Conservation (phyloP, 2,113 vertebrate genomes). For the Scomber colias region DNA sequence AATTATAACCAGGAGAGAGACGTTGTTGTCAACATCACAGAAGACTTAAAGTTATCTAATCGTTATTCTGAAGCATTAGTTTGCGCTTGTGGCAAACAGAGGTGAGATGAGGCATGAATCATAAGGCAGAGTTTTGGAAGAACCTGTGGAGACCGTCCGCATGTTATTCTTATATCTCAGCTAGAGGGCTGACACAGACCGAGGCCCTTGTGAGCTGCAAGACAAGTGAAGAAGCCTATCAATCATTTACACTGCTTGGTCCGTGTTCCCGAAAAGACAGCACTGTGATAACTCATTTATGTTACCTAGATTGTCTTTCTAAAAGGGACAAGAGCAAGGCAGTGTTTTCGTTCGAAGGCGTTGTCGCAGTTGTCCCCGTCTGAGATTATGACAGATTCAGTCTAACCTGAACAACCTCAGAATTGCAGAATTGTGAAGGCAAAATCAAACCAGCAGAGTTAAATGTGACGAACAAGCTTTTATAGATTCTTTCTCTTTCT, state of each 20-base stretch:
- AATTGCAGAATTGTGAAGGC: not conserved
- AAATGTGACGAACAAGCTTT: constrained; percentile 32
- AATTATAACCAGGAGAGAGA: constrained; percentile 22
- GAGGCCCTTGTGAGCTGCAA: constrained; percentile 70
- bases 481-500: constrained; percentile 14
- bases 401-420: not conserved
- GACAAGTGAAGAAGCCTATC: constrained; percentile 71
- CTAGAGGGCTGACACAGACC: constrained; percentile 63
- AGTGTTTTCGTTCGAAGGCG: constrained; percentile 13
- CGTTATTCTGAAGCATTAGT: constrained; percentile 23
- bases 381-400: constrained; percentile 11
- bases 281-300: constrained; percentile 74
- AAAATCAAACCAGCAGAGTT: constrained; percentile 18
- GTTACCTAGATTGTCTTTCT: constrained; percentile 58
- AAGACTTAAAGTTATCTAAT: constrained; percentile 27
- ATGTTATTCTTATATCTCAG: constrained; percentile 63
- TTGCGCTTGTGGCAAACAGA: constrained; percentile 42
- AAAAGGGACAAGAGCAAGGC: constrained; percentile 45
- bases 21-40: constrained; percentile 4
- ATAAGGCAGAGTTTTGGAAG: constrained; percentile 40
- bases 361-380: not conserved
- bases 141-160: constrained; percentile 38
- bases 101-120: constrained; percentile 49
- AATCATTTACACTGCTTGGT: constrained; percentile 76
- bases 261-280: constrained; percentile 69